Base-by-base conservation (phyloP, 2,797 vertebrate genomes). In the Naso thynnoides region DNA sequence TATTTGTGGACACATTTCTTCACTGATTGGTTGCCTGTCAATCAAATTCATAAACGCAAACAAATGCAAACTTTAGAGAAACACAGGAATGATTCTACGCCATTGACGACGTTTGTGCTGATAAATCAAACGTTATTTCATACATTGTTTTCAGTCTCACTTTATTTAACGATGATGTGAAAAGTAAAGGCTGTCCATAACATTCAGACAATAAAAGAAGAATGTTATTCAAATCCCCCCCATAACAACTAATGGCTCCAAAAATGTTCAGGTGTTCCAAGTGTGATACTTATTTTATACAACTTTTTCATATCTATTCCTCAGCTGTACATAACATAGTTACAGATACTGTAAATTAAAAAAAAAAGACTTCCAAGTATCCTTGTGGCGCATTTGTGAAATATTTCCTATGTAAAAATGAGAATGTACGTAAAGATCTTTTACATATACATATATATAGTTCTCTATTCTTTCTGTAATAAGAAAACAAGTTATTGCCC, bases 401-500 rank as follows among this genome's bases (percentile, higher is more conserved):
- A 90, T 87, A 86, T 91, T 73, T 87, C 74, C 86, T 87, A 91
- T 84, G 84, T 91, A 92, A 91, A 93, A 92, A 91, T 92, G 83
- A 86, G 75, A 89, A 91, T 86, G 82, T 89, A 90, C 79, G 79
- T 90, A 90, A 91, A 89, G 79, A 89, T 89, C 86, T 88, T 85
- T 86, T 86, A 89, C 84, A 90, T 92, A 87, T 88, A 91, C 74
- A 88, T 88, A 83, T 89, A 75, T 91, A 89, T 86, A 89, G 18
- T 88, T 91, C 73, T 92, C 86, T 92, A 87, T 89, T 90, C 83
- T 91, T 83, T 93, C 88, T 89, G 86, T 82, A 84, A 86, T 91
- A 92, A 90, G 83, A 93, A 93, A 93, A 92, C 89, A 91, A 87
- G 84, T 93, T 95, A 95, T 95, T 95, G 94, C 94, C 94, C 94